phyloP scores from a whole-genome alignment of 2,888 invertebrate genomes.

The Lagria hirta region DNA sequence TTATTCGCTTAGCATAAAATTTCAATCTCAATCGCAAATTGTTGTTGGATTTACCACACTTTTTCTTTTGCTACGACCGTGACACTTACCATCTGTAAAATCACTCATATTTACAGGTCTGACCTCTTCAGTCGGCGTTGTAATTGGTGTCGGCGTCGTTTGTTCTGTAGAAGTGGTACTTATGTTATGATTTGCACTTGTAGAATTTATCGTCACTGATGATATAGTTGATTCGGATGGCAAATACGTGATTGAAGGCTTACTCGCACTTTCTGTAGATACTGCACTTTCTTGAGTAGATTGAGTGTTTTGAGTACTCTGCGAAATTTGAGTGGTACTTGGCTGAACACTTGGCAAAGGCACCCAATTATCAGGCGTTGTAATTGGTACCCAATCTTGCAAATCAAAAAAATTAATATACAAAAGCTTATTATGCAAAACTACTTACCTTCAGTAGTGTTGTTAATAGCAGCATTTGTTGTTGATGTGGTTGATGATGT shows the following conservation, averaged over 20 bases:
- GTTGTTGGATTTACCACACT: background rate
- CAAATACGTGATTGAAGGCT: conserved; percentile 34
- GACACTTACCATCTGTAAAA: conserved; percentile 50
- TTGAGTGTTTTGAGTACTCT: conserved; percentile 34
- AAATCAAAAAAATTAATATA: too few relatives aligned
- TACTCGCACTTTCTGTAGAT: conserved; percentile 26
- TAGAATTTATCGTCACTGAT: conserved; percentile 21
- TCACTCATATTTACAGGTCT: conserved; percentile 50
- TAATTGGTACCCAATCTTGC: conserved; percentile 65
- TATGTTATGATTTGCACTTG: too few relatives aligned
- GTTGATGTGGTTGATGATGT: conserved; percentile 36
- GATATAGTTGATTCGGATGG: conserved; percentile 26
- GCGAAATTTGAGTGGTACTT: conserved; percentile 33
- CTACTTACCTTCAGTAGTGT: conserved; percentile 38
- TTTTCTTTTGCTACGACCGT: conserved; percentile 4
- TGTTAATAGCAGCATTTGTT: conserved; percentile 24
- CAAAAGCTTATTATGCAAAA: conserved; percentile 18
- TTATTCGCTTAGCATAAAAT: too few relatives aligned
- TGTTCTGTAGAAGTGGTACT: conserved; percentile 14
- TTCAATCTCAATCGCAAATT: too few relatives aligned
- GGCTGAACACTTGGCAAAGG: conserved; percentile 54
- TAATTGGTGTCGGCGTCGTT: conserved; percentile 13
- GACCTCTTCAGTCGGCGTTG: conserved; percentile 11
- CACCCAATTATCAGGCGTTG: conserved; percentile 69
- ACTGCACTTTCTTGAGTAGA: conserved; percentile 10